Percentiles rank a stretch among this genome's conserved stretches.
phyloP scores from a whole-genome alignment of 2,113 vertebrate genomes.

The mouse (Mus musculus) region DNA sequence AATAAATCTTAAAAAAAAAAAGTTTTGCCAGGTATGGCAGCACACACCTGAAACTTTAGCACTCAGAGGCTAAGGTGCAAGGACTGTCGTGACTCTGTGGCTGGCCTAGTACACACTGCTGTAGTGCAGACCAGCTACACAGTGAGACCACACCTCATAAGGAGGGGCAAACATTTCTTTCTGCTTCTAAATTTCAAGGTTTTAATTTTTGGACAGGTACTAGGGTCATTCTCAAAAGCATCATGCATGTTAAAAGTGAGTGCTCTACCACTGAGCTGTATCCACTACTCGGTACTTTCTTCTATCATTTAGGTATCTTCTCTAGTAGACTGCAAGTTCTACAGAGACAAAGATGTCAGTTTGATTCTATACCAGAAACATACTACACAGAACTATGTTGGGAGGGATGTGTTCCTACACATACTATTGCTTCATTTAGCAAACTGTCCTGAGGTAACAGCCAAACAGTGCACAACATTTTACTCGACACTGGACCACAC shows the following conservation, averaged over 20 bases:
- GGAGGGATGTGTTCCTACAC: background rate
- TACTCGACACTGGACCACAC: background rate
- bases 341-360: background rate
- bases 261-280: background rate
- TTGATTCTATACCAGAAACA: background rate
- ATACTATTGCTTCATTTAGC: background rate
- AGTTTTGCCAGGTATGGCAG: background rate
- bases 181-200: constrained; percentile 9
- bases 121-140: background rate
- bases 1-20: background rate
- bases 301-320: background rate
- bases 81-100: background rate
- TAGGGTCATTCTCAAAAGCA: background rate
- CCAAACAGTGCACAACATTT: background rate
- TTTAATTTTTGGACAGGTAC: background rate
- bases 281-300: background rate
- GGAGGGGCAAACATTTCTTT: background rate
- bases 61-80: background rate
- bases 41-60: background rate
- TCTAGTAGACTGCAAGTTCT: background rate
- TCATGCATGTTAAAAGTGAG: background rate
- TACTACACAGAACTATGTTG: background rate
- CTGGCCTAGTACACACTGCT: background rate
- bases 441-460: background rate
- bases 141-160: background rate